phyloP scores from a whole-genome alignment of 2,888 invertebrate genomes.

The Cyclophora punctaria region DNA sequence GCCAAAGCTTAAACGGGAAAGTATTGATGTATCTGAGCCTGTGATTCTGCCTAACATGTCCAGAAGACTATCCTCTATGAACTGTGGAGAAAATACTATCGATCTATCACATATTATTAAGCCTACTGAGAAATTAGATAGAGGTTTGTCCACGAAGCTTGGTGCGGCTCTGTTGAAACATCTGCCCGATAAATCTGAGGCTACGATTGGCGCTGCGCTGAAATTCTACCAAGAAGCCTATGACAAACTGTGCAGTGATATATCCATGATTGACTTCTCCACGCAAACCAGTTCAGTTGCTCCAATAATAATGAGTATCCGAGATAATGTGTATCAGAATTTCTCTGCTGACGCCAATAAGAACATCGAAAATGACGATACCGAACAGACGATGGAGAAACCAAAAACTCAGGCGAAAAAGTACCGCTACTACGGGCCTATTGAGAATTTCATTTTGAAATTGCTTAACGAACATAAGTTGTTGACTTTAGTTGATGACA shows the following conservation, averaged over 20 bases:
- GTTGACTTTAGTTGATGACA: slow-evolving; percentile 56
- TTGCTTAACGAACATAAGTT: slow-evolving; percentile 55
- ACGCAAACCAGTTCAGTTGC: slow-evolving; percentile 58
- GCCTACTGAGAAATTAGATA: slow-evolving; percentile 50
- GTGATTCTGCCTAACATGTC: slow-evolving; percentile 62
- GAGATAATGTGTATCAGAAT: slow-evolving; percentile 67
- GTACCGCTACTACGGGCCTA: slow-evolving; percentile 64
- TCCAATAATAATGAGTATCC: slow-evolving; percentile 68
- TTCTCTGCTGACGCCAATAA: slow-evolving; percentile 60
- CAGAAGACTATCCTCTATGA: slow-evolving; percentile 54
- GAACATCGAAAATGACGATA: slow-evolving; percentile 60
- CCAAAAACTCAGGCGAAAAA: slow-evolving; percentile 59
- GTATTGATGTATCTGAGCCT: slow-evolving; percentile 62
- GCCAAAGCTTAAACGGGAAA: slow-evolving; percentile 59
- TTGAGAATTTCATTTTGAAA: slow-evolving; percentile 53
- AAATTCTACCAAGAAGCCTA: slow-evolving; percentile 53
- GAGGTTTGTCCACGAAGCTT: slow-evolving; percentile 45
- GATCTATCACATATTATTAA: slow-evolving; percentile 45
- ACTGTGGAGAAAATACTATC: slow-evolving; percentile 46
- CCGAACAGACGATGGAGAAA: slow-evolving; percentile 48
- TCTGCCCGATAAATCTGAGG: slow-evolving; percentile 62
- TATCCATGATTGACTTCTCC: slow-evolving; percentile 48
- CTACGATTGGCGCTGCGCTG: slow-evolving; percentile 52
- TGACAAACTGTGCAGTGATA: slow-evolving; percentile 50
- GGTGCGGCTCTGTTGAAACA: slow-evolving; percentile 47